Conservation (phyloP, 2,113 vertebrate species). For the Periophthalmodon schlosseri region DNA sequence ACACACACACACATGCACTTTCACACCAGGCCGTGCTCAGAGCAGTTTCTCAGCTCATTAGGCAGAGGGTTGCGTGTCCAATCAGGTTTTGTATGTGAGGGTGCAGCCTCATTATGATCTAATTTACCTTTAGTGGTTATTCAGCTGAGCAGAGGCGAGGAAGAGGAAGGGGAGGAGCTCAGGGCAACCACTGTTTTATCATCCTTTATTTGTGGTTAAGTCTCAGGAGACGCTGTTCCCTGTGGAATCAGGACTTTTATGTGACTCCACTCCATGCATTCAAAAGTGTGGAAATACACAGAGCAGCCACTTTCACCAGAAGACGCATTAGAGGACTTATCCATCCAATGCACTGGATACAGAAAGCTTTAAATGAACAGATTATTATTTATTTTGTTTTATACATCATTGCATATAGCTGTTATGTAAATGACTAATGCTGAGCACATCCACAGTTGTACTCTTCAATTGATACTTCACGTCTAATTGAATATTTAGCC, state of each 20-base stretch:
- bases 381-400: background rate
- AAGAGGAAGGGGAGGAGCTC: slow-evolving; percentile 35
- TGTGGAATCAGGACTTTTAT: slow-evolving; percentile 4
- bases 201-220: slow-evolving; percentile 13
- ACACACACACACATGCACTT: slow-evolving; percentile 41
- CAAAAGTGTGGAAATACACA: background rate
- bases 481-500: background rate
- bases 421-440: background rate
- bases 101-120: slow-evolving; percentile 96
- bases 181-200: slow-evolving; percentile 11
- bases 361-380: background rate
- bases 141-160: slow-evolving; percentile 82
- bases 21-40: slow-evolving; percentile 17
- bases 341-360: background rate
- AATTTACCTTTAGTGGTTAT: slow-evolving; percentile 96
- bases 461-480: too few species aligned
- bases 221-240: background rate
- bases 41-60: slow-evolving; percentile 97
- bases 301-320: background rate
- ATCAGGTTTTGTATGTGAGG: slow-evolving; percentile 95
- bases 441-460: too few species aligned
- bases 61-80: slow-evolving; percentile 96
- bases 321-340: background rate
- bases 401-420: background rate
- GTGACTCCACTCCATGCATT: background rate